Base-by-base conservation (phyloP, 2,113 vertebrate species). In the Lagopus leucura region DNA sequence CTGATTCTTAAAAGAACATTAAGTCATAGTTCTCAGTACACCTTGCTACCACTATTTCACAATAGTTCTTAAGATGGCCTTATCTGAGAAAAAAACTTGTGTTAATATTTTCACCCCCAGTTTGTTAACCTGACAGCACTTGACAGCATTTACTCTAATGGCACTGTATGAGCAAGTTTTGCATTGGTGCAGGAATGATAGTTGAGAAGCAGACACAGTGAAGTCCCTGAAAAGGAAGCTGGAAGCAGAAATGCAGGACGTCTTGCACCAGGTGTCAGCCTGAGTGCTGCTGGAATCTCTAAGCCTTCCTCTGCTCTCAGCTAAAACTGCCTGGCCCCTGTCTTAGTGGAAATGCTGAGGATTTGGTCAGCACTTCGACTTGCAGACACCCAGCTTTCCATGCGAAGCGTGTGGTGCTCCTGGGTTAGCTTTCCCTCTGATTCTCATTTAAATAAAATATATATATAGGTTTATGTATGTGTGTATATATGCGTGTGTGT, bases 141-240 rank as follows among this genome's bases (percentile, higher is more conserved):
- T 65, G 28, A 52, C 22, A 84, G n/a, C 83, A 66, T 11, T 61
- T 78, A 28, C 21, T 75, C 30, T 66, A 75, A 47, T 24, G 43
- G 27, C 52, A 24, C 73, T 50, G 20, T 64, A 19, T 64, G 58
- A 80, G 64, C 65, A 48, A 34, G 42, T 57, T 92, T 83, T 63
- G 34, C 50, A 54, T 54, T 9, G 45, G 38, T 50, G 25, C 61
- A 69, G 38, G 57, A 76, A 27, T 10, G 22, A 45, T 14, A 10
- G 13, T 17, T 0, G 1, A 73, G 45, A 73, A 71, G 42, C 30
- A 82, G 88, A 61, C 2, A 0, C 17, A 20, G 4, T 8, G 4
- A 63, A 82, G 17, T 27, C 43, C 34, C 84, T 79, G 34, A 21
- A 45, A 50, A 82, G 66, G 14, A 32, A 54, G 21, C 14, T 28